Evolutionary conservation across 1,140 invertebrate species (phyloP).

Genomic region (Bombus waltoni): DNA sequence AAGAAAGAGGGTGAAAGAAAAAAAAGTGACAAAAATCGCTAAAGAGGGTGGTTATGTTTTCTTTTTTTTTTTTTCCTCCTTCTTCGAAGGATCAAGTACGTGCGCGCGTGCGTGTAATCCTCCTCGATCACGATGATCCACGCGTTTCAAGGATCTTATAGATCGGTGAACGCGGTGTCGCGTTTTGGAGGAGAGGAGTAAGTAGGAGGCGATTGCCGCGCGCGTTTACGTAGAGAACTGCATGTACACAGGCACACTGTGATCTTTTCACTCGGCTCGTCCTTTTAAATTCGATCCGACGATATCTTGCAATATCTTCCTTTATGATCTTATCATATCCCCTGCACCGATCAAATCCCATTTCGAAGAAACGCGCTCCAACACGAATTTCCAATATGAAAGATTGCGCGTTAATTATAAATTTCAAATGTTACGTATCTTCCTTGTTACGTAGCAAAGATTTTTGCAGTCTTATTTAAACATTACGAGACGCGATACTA

Average conservation of each 20-base stretch:
- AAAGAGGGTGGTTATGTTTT: conserved; percentile 16
- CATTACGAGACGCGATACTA: background rate
- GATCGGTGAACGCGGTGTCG: background rate
- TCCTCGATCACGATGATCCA: conserved; percentile 42
- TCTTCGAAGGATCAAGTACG: conserved; percentile 22
- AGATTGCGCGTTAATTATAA: background rate
- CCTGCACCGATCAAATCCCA: background rate
- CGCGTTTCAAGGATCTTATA: background rate
- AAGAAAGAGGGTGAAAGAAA: background rate
- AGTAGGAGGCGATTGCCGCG: conserved; percentile 46
- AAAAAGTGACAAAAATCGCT: conserved; percentile 22
- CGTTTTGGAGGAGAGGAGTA: background rate
- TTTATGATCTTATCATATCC: no score
- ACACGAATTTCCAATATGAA: no score
- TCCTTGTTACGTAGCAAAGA: background rate
- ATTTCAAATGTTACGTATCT: background rate
- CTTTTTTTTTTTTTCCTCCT: background rate
- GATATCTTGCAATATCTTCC: background rate
- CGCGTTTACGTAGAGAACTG: conserved; percentile 49
- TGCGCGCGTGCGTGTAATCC: conserved; percentile 57
- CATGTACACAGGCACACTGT: background rate
- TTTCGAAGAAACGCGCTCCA: background rate
- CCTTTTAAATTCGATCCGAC: background rate
- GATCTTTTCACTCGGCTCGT: conserved; percentile 52
- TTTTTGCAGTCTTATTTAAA: background rate